Evolutionary conservation across 2,888 invertebrate genomes (phyloP), one percentile per base, ranked within the genome.

Genomic region (Ptilodon capucinus): DNA sequence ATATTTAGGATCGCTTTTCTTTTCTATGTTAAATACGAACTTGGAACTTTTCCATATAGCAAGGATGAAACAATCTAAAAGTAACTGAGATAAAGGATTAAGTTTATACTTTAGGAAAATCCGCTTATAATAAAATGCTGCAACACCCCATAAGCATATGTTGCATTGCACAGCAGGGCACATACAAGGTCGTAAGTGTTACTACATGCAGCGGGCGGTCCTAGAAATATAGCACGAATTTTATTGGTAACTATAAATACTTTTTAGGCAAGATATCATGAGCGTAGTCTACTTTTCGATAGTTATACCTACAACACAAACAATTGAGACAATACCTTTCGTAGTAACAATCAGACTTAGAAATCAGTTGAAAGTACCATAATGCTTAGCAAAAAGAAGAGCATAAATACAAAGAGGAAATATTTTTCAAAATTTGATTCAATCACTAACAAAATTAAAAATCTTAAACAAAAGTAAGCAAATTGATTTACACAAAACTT

Each of bases 181-280:
- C n/a, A n/a, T n/a, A n/a, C 35, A 42, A 45, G 47, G 17, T 39
- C 51, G 19, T 34, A 32, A 50, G 60, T 60, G 47, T 45, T 32
- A 42, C 38, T 35, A 25, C 1, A 32, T 3, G 5, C 17, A 4
- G 21, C 18, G 43, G 44, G 55, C 1, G 46, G 42, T 35, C 42
- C 7, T 11, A 3, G 11, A n/a, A 11, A n/a, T 28, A 11, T 5
- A n/a, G n/a, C 28, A n/a, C n/a, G n/a, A 28, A 28, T n/a, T 28
- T 28, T 28, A 28, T 28, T 28, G 9, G 11, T n/a, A n/a, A n/a
- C n/a, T n/a, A 2, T 28, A n/a, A 28, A 2, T n/a, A 28, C 11
- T 28, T 28, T 28, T 25, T 7, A 25, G 8, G 9, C 25, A 8
- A 9, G 7, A 25, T 9, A 7, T 9, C n/a, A n/a, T n/a, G n/a